phyloP scores from a whole-genome alignment of 1,140 invertebrate species.

The Hyphantria cunea region DNA sequence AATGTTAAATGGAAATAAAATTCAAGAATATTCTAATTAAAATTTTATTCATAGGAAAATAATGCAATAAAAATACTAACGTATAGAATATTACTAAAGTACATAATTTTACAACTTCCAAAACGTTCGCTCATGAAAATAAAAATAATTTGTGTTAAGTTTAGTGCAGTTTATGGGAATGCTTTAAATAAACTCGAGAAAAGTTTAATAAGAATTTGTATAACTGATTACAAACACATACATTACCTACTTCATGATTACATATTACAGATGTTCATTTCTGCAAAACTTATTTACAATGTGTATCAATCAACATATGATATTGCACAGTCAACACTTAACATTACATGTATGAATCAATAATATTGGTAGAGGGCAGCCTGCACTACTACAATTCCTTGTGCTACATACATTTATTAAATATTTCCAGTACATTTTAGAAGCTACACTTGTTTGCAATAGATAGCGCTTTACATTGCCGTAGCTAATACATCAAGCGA shows the following conservation, averaged over 20 bases:
- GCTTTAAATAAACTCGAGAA: constrained; percentile 73
- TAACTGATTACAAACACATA: constrained; percentile 14
- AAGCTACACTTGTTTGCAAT: constrained; percentile 15
- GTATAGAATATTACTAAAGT: constrained; percentile 72
- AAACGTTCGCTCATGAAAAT: constrained; percentile 44
- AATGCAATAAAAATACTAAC: constrained; percentile 76
- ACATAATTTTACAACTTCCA: constrained; percentile 66
- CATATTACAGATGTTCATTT: constrained; percentile 37
- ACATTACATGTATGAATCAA: constrained; percentile 56
- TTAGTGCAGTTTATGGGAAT: constrained; percentile 64
- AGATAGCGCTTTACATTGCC: background rate
- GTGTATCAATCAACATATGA: constrained; percentile 53
- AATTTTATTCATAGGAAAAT: constrained; percentile 77
- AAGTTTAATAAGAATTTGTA: constrained; percentile 32
- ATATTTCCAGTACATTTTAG: constrained; percentile 31
- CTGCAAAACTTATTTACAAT: constrained; percentile 63
- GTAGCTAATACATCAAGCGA: constrained; percentile 14
- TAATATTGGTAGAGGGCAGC: constrained; percentile 51
- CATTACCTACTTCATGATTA: constrained; percentile 54
- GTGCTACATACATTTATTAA: too few relatives aligned
- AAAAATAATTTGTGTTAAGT: constrained; percentile 42
- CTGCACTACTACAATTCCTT: constrained; percentile 41
- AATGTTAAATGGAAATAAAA: constrained; percentile 37
- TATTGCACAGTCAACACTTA: constrained; percentile 80
- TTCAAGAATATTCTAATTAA: constrained; percentile 57